phyloP scores from a whole-genome alignment of 2,888 invertebrate species.

The Andrena chrysosceles region DNA sequence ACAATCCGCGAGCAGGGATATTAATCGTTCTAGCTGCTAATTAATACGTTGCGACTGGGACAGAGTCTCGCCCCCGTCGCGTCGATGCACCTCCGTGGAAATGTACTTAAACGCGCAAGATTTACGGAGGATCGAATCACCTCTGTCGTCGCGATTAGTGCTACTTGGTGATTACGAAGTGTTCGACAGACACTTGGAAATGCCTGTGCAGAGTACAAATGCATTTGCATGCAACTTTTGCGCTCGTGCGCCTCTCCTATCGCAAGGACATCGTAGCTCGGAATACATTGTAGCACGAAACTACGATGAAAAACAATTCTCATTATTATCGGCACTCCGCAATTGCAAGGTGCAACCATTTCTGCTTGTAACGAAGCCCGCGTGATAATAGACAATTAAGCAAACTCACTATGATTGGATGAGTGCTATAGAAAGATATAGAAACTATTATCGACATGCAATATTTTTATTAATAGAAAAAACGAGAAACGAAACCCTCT shows the following conservation, averaged over 20 bases:
- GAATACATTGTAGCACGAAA: slow-evolving; percentile 24
- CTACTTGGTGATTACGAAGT: not conserved
- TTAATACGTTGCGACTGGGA: slow-evolving; percentile 19
- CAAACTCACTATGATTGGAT: not conserved
- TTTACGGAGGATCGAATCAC: not conserved
- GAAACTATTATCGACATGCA: no score
- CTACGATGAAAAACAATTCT: not conserved
- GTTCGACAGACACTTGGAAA: slow-evolving; percentile 3
- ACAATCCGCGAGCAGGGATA: slow-evolving; percentile 28
- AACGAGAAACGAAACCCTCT: no score
- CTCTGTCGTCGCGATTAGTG: not conserved
- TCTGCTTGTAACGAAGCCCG: not conserved
- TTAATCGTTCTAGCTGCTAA: slow-evolving; percentile 24
- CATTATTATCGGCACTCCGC: not conserved
- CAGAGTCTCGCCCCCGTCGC: not conserved
- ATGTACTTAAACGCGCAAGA: not conserved
- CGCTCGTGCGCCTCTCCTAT: not conserved
- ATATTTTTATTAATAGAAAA: no score
- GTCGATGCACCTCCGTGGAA: not conserved
- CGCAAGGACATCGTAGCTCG: slow-evolving; percentile 38
- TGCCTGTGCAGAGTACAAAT: no score
- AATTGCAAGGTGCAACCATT: not conserved
- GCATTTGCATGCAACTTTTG: not conserved
- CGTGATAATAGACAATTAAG: slow-evolving; percentile 17
- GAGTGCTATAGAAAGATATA: no score